Conservation (phyloP, 2,797 vertebrate species). For the Nyctibius grandis region DNA sequence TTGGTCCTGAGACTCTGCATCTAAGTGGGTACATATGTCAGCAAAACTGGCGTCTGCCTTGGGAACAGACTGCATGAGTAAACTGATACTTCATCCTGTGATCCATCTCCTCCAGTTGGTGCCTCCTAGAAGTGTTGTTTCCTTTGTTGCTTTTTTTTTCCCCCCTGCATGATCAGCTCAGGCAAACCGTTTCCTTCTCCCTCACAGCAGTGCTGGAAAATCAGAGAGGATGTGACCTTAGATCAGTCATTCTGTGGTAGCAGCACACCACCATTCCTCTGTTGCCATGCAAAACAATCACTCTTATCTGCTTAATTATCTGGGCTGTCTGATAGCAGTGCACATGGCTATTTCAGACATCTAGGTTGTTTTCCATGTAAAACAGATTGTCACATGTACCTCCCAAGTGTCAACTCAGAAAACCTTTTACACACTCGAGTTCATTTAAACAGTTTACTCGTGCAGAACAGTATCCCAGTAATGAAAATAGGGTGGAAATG, state of each 20-base stretch:
- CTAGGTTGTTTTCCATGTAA: neutral
- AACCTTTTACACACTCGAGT: neutral
- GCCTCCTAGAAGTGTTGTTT: neutral
- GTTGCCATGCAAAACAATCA: conserved; percentile 15
- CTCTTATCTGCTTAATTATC: conserved; percentile 12
- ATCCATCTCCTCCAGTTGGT: neutral
- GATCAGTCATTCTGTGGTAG: neutral
- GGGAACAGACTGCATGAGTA: neutral
- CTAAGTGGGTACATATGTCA: neutral
- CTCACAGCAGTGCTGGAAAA: conserved; percentile 10
- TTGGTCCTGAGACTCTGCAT: neutral
- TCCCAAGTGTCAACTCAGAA: neutral
- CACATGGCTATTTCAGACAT: neutral
- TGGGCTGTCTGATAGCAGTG: neutral
- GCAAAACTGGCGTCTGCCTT: neutral
- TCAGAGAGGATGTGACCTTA: conserved; percentile 22
- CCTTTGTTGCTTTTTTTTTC: neutral
- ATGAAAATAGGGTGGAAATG: neutral
- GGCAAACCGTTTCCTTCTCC: neutral
- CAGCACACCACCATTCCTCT: neutral
- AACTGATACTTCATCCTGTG: neutral
- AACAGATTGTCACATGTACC: neutral
- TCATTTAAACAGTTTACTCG: conserved; percentile 20
- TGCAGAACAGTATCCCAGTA: conserved; percentile 19
- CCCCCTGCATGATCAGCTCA: neutral